Conservation (phyloP, 2,797 vertebrate species). For the Triplophysa yarkandensis region DNA sequence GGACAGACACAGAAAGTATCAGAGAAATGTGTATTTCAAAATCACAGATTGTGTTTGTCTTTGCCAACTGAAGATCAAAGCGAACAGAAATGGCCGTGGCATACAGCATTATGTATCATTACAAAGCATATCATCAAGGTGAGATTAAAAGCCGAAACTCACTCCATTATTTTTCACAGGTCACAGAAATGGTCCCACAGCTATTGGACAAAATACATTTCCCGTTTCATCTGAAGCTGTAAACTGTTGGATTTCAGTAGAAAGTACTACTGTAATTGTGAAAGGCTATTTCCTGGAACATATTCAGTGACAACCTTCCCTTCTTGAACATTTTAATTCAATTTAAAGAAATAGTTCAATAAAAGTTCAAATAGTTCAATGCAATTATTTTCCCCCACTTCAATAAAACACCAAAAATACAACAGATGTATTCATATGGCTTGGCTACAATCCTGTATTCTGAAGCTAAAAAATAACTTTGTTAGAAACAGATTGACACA, state of each 20-base stretch:
- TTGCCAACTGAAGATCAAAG: slow-evolving; percentile 26
- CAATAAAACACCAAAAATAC: background rate
- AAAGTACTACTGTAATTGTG: background rate
- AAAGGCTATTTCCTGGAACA: too few relatives aligned
- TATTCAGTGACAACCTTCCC: background rate
- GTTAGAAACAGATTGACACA: background rate
- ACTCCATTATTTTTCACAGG: slow-evolving; percentile 1
- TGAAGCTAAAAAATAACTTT: too few relatives aligned
- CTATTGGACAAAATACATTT: slow-evolving; percentile 10
- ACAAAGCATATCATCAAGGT: slow-evolving; percentile 24
- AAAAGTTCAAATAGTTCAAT: too few relatives aligned
- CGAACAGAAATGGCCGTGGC: slow-evolving; percentile 2
- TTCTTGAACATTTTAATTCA: background rate
- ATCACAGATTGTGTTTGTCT: slow-evolving; percentile 12
- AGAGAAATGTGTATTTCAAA: slow-evolving; percentile 32
- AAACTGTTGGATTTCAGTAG: background rate
- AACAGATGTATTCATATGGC: background rate
- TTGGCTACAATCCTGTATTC: too few relatives aligned
- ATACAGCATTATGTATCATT: slow-evolving; percentile 24
- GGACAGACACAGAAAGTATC: slow-evolving; percentile 15
- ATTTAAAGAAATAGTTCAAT: background rate
- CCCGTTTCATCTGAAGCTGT: slow-evolving; percentile 19
- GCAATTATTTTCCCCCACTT: background rate
- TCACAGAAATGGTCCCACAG: slow-evolving; percentile 29
- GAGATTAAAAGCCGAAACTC: slow-evolving; percentile 18